These are phyloP conservation scores for Ciona savignyi DNA, from an alignment of 23 tunicate species.

Conservation along the genomic window DNA sequence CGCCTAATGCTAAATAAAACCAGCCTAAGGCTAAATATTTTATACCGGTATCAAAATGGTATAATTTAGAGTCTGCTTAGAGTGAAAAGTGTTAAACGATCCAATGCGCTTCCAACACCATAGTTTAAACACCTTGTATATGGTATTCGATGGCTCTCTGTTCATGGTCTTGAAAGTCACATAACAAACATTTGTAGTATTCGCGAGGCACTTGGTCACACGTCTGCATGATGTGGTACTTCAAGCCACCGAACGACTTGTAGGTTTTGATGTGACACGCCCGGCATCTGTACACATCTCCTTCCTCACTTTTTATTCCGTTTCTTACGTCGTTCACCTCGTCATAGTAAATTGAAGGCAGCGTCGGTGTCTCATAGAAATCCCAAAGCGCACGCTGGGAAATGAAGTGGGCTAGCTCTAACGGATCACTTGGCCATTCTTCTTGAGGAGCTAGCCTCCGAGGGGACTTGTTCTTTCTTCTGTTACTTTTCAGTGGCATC, in stretches of 20 bases:
- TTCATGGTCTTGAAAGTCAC: neutral
- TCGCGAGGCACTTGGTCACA: constrained; percentile 17
- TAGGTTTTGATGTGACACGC: constrained; percentile 25
- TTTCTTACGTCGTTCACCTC: constrained; percentile 10
- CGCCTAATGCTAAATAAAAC: too few species aligned
- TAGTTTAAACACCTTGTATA: neutral
- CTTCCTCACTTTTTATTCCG: neutral
- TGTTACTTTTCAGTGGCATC: too few species aligned
- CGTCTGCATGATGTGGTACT: constrained; percentile 20
- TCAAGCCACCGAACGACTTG: constrained; percentile 19
- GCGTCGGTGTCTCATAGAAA: constrained; percentile 9
- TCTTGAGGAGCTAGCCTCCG: too few species aligned
- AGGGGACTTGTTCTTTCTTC: too few species aligned
- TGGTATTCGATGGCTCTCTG: neutral
- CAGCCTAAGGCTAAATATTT: too few species aligned
- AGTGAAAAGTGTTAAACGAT: too few species aligned
- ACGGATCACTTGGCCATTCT: neutral
- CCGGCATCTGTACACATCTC: constrained; percentile 14
- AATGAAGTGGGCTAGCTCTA: constrained; percentile 1
- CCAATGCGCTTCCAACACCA: too few species aligned
- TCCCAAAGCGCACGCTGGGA: neutral
- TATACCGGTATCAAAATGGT: too few species aligned
- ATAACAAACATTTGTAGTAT: constrained; percentile 6
- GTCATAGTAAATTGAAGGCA: constrained; percentile 11
- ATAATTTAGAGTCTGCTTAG: too few species aligned